Evolutionary conservation across 1,140 invertebrate species (phyloP).

Genomic region (Drosophila leontia): DNA sequence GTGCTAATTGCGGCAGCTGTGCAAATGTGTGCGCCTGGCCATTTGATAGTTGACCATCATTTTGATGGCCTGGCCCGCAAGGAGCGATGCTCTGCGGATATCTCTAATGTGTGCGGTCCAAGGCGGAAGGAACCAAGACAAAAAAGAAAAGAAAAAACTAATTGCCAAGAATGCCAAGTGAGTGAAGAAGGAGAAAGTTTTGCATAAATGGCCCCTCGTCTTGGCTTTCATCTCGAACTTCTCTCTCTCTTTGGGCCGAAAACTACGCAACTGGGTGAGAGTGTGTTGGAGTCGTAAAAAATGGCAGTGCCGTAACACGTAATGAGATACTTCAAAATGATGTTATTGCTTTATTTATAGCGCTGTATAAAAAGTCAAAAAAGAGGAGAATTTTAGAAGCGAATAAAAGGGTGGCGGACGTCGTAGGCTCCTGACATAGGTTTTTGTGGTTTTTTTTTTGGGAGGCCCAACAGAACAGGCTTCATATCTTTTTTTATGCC

Average conservation of each 20-base stretch:
- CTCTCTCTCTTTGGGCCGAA: conserved; percentile 17
- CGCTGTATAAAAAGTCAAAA: conserved; percentile 64
- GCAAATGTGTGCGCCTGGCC: conserved; percentile 72
- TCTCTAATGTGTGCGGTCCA: conserved; percentile 59
- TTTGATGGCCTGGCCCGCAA: conserved; percentile 66
- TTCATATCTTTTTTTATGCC: conserved; percentile 54
- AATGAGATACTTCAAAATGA: conserved; percentile 83
- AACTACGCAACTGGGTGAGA: conserved; percentile 56
- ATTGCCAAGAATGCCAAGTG: conserved; percentile 56
- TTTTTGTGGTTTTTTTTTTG: conserved; percentile 26
- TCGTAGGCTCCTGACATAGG: conserved; percentile 23
- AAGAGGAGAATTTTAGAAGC: conserved; percentile 1
- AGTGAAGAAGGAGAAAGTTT: conserved; percentile 59
- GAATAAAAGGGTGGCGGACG: not conserved
- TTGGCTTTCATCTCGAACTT: conserved; percentile 61
- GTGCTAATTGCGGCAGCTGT: conserved; percentile 82
- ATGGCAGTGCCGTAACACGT: conserved; percentile 75
- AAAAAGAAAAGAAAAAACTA: conserved; percentile 49
- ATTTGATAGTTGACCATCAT: conserved; percentile 82
- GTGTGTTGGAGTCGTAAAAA: conserved; percentile 66
- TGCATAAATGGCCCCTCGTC: conserved; percentile 70
- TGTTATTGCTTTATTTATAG: conserved; percentile 83
- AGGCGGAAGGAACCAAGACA: not conserved
- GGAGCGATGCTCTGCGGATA: conserved; percentile 9
- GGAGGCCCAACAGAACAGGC: not conserved